Evolutionary conservation across 2,888 invertebrate genomes (phyloP).

Genomic region (Pyrrhia umbra): DNA sequence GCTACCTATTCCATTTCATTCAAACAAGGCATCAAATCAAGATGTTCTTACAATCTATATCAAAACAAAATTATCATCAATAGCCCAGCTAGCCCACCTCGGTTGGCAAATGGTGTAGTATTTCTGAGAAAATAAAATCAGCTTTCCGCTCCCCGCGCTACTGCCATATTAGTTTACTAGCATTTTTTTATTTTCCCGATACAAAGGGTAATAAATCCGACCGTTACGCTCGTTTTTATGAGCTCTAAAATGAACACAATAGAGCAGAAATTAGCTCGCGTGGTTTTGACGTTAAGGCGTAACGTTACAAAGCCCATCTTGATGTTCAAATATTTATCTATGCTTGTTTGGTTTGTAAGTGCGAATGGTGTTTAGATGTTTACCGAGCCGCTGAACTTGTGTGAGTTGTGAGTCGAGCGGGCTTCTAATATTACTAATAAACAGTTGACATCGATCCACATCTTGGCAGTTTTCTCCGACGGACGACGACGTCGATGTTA

Average conservation of each 20-base stretch:
- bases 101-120: slow-evolving; percentile 69
- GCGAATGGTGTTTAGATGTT: slow-evolving; percentile 89
- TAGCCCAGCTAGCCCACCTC: slow-evolving; percentile 55
- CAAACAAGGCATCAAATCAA: too few relatives aligned
- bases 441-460: slow-evolving; percentile 82
- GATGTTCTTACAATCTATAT: slow-evolving; percentile 59
- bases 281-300: slow-evolving; percentile 69
- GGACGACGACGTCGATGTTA: slow-evolving; percentile 54
- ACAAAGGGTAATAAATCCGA: slow-evolving; percentile 69
- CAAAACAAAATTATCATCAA: slow-evolving; percentile 39
- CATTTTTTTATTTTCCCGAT: slow-evolving; percentile 71
- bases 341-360: slow-evolving; percentile 89
- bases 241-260: slow-evolving; percentile 68
- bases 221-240: slow-evolving; percentile 61
- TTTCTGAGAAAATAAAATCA: slow-evolving; percentile 85
- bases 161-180: slow-evolving; percentile 85
- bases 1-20: too few relatives aligned
- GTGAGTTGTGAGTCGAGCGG: slow-evolving; percentile 74
- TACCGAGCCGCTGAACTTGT: slow-evolving; percentile 86
- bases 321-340: slow-evolving; percentile 87
- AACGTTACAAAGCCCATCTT: slow-evolving; percentile 81
- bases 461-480: slow-evolving; percentile 63
- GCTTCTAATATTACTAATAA: slow-evolving; percentile 84
- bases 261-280: slow-evolving; percentile 76
- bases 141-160: slow-evolving; percentile 81